Evolutionary conservation across 2,797 vertebrate species (phyloP).

Genomic region (Pseudomugil gertrudae): DNA sequence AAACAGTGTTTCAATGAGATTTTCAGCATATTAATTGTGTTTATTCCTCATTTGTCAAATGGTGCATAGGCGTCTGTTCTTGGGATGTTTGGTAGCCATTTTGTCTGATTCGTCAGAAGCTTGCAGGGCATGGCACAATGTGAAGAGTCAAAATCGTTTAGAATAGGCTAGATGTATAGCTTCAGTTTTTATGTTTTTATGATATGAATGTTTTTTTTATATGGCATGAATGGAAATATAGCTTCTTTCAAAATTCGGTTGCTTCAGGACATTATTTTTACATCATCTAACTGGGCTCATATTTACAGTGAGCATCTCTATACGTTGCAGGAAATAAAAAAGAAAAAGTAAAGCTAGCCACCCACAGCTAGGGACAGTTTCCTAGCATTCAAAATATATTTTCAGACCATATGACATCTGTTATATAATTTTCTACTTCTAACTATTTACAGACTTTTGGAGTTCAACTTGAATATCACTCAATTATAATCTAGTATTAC

Average conservation of each 20-base stretch:
- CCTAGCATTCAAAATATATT: not conserved
- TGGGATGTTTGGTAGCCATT: conserved; percentile 57
- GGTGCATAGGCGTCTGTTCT: conserved; percentile 13
- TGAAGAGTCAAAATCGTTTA: not conserved
- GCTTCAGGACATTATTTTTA: not conserved
- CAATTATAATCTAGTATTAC: not conserved
- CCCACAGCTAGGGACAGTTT: not conserved
- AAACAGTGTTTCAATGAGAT: not conserved
- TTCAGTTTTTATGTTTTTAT: not conserved
- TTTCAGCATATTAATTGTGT: conserved; percentile 3
- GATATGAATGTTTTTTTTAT: too few relatives aligned
- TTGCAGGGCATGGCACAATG: conserved; percentile 16
- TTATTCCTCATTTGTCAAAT: not conserved
- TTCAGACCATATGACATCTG: not conserved
- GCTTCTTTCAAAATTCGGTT: not conserved
- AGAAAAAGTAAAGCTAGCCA: not conserved
- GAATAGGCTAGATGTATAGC: not conserved
- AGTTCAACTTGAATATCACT: not conserved
- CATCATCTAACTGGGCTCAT: not conserved
- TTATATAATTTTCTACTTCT: not conserved
- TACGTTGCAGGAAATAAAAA: not conserved
- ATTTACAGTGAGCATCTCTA: not conserved
- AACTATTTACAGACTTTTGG: not conserved
- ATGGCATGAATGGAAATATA: not conserved
- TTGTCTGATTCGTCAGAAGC: conserved; percentile 57